Evolutionary conservation across 2,888 invertebrate genomes (phyloP), one percentile per base, ranked within the genome.

Genomic region (Chloroclysta siterata): DNA sequence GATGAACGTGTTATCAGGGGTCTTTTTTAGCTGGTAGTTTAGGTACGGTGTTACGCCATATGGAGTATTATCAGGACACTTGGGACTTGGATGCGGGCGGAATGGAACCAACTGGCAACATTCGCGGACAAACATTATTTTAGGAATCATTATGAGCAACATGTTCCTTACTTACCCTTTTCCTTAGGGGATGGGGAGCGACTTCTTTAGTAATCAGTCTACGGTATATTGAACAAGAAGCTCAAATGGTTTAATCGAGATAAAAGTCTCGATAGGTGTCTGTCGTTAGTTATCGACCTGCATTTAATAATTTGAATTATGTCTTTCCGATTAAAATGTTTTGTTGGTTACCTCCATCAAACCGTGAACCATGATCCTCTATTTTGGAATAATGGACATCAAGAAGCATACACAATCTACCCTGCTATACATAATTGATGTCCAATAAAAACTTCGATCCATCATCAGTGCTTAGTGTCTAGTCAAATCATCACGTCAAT

Each of bases 21-120:
- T 83, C 89, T 65, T 33, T 50, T 33, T 22, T 65, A 50, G 66
- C 59, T 87, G 89, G 92, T 81, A 84, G 80, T 85, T 84, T 85
- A 79, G 81, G 76, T 80, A 82, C 80, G 81, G 85, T 86, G 83
- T 83, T 80, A 75, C 84, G 91, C 90, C 93, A 93, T 92, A 92
- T 91, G 93, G 90, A 91, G 88, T 87, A 89, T 92, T 90, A 90
- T 88, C 84, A 82, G 84, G 84, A 88, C 91, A 87, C 90, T 89
- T 86, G 90, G 92, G 92, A 91, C 82, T 73, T 79, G 76, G 80
- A 80, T 82, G 80, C 80, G 79, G 84, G 85, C 41, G 65, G 79
- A 85, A 88, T 87, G 83, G 84, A 80, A 82, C 87, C 92, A 92
- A 92, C 92, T 92, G 91, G 88, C 87, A 78, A 84, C 78, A 83